A percentile compares a stretch with the other conserved stretches of the same genome.
Conservation (phyloP, 2,113 vertebrate species). For the Chionis minor region DNA sequence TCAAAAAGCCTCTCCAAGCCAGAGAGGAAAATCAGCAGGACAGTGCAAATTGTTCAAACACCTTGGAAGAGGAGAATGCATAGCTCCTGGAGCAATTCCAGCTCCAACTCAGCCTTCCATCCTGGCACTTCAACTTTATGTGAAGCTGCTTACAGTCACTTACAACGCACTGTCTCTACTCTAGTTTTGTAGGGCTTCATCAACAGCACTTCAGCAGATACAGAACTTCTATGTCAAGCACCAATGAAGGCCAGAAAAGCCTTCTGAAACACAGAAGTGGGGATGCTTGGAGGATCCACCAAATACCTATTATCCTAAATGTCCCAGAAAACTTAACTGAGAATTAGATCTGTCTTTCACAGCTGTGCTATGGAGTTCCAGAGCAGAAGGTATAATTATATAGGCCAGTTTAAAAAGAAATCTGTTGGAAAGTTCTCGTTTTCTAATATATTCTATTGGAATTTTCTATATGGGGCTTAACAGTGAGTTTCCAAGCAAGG, state of each 20-base stretch:
- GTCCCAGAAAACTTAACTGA: not conserved
- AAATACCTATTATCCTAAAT: not conserved
- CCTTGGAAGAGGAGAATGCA: rapidly evolving
- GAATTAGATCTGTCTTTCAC: not conserved
- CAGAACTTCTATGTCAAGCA: not conserved
- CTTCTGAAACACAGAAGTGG: not conserved
- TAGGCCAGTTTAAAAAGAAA: not conserved
- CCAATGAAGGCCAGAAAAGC: not conserved
- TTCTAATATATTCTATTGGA: not conserved
- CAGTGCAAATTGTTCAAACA: not conserved
- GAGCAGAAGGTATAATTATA: not conserved
- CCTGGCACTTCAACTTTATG: not conserved
- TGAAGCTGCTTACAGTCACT: not conserved
- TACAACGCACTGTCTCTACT: not conserved
- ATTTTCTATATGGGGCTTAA: not conserved
- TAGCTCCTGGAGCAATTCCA: not conserved
- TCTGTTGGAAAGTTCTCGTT: not conserved
- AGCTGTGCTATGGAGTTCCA: not conserved
- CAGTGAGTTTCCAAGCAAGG: not conserved
- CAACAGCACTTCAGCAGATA: not conserved
- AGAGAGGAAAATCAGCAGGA: not conserved
- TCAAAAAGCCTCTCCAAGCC: not conserved
- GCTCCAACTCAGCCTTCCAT: not conserved
- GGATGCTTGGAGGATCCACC: not conserved
- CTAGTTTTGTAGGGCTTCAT: not conserved